Conservation (phyloP, 2,888 invertebrate species). For the Buathra laborator region DNA sequence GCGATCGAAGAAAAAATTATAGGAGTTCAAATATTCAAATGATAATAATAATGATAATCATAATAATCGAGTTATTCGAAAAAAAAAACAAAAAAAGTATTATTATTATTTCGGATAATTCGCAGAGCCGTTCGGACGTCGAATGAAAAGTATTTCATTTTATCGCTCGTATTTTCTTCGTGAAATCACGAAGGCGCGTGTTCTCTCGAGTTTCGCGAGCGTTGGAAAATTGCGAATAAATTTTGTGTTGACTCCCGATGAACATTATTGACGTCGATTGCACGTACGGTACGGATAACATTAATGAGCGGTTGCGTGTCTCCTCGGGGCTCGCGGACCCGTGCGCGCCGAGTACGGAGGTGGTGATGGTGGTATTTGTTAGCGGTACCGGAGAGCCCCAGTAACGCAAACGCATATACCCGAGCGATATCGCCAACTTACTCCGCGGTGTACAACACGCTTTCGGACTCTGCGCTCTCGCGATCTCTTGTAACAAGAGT, state of each 20-base stretch:
- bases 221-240: neutral
- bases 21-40: too few species aligned
- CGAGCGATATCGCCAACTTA: constrained; percentile 21
- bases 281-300: constrained; percentile 28
- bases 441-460: neutral
- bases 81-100: too few species aligned
- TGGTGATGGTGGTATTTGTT: neutral
- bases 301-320: constrained; percentile 18
- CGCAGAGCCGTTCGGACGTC: neutral
- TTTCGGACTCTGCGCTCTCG: neutral
- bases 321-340: neutral
- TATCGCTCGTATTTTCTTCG: constrained; percentile 1
- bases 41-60: too few species aligned
- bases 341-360: neutral
- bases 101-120: too few species aligned
- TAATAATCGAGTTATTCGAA: too few species aligned
- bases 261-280: neutral
- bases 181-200: neutral
- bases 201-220: neutral
- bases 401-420: neutral
- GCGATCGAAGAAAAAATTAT: too few species aligned
- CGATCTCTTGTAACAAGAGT: neutral
- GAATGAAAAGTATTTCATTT: neutral
- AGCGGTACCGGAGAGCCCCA: constrained; percentile 1
- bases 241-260: neutral